phyloP scores from a whole-genome alignment of 1,140 invertebrate species.

The Nixonia krombeini region DNA sequence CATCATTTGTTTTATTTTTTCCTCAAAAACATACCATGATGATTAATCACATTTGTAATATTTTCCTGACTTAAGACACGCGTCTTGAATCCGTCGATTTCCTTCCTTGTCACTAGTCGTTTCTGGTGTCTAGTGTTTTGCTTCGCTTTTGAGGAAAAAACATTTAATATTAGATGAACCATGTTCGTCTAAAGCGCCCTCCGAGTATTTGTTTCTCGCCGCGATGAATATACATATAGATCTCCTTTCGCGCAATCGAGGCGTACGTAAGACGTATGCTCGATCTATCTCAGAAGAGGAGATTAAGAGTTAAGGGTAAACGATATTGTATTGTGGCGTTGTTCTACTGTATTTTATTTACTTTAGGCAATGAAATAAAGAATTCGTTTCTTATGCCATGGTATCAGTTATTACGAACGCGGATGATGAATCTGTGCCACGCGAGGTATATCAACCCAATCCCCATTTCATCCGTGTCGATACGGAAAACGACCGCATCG shows the following conservation, averaged over 20 bases:
- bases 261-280: slow-evolving; percentile 22
- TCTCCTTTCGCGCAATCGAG: not conserved
- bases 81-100: slow-evolving; percentile 19
- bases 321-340: slow-evolving; percentile 39
- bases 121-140: slow-evolving; percentile 41
- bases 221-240: slow-evolving; percentile 11
- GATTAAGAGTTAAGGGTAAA: slow-evolving; percentile 29
- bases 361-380: slow-evolving; percentile 44
- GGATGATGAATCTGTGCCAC: not conserved
- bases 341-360: slow-evolving; percentile 34
- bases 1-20: no score
- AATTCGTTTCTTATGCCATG: slow-evolving; percentile 40
- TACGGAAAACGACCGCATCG: not conserved
- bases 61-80: not conserved
- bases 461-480: slow-evolving; percentile 3
- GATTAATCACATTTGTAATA: no score
- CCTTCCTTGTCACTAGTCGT: slow-evolving; percentile 45
- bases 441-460: slow-evolving; percentile 32
- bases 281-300: slow-evolving; percentile 11
- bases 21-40: no score
- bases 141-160: slow-evolving; percentile 14
- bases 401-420: slow-evolving; percentile 30
- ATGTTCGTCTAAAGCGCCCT: not conserved
- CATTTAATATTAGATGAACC: not conserved
- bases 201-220: not conserved